Evolutionary conservation across 2,797 vertebrate genomes (phyloP), one percentile per base, ranked within the genome.

Genomic region (Eupleurogrammus muticus): DNA sequence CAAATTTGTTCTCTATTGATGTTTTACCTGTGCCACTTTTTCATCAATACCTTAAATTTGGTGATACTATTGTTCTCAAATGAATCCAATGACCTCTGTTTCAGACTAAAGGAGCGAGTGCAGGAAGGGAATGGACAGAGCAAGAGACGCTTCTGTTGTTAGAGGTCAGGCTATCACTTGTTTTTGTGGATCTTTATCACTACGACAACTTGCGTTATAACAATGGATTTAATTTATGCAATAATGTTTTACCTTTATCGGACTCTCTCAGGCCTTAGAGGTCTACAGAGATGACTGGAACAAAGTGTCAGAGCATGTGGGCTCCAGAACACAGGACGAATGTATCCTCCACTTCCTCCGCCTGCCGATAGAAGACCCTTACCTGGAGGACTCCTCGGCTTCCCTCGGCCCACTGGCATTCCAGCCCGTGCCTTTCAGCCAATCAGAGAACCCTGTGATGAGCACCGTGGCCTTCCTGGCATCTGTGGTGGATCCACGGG

Each of bases 271-370:
- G 98, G 98, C 97, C 0, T 92, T 99, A 77, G 97, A 98, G 90
- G 97, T 99, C 93, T 99, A 99, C 90, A 96, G 97, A 82, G 97
- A 99, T 1, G 97, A 99, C 90, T 99, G 98, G 98, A 99, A 99
- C 90, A 99, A 99, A 86, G 98, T 99, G 4, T 99, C 98, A 0
- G 98, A 99, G 90, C 98, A 99, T 0, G 97, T 99, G 2, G 97
- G 97, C 32, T 99, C 97, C 80, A 96, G 97, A 24, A 99, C 98
- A 0, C 98, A 99, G 67, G 97, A 99, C 0, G 98, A 99, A 72
- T 99, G 98, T 81, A 99, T 99, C 66, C 96, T 99, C 5, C 97
- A 99, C 76, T 99, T 99, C 52, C 92, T 99, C 47, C 93, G 98
- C 0, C 94, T 99, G 55, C 98, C 98, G 0, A 99, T 99, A 17